Base-by-base conservation (phyloP, 2,888 invertebrate genomes). In the Ceraclea dissimilis region DNA sequence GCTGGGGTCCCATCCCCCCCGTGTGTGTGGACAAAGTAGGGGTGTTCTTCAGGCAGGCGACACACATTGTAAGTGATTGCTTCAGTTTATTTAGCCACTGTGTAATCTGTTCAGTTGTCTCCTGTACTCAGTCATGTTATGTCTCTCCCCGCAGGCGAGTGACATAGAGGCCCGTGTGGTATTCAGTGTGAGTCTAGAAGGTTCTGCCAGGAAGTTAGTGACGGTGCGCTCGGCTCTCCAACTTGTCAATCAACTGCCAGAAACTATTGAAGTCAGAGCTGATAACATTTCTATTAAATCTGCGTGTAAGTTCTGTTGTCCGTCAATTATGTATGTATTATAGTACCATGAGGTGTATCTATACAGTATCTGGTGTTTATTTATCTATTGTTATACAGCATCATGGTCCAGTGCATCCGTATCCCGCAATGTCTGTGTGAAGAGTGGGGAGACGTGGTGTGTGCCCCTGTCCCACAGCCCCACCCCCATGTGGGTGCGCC, bases 11-110 rank as follows among this genome's bases (percentile, higher is more conserved):
- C 63, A 83, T 93, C 51, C 85, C 87, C 63, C 93, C 97, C 1
- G 89, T 99, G 16, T 91, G 94, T 8, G 91, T 99, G 0, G 98
- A 99, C 73, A 87, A 91, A 70, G 96, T 97, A 19, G 98, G 98
- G 2, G 84, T 90, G 46, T 98, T 89, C 76, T 98, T 97, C 69
- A 75, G 92, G n/a, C 82, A 84, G 61, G 82, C 85, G 0, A 71
- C 68, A 31, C 71, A 76, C 8, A 72, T 57, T 26, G 63, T 63
- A 34, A 47, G 59, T 57, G 8, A 21, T 11, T 22, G 4, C 39
- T 10, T 26, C 26, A 6, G 26, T 26, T n/a, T 6, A 26, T 26
- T 26, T 19, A 16, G 13, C 4, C 18, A 26, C 5, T 26, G n/a
- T n/a, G n/a, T n/a, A n/a, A n/a, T n/a, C 10, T 44, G 8, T 44